Conservation (phyloP, 1,140 invertebrate species). For the Portunus trituberculatus region DNA sequence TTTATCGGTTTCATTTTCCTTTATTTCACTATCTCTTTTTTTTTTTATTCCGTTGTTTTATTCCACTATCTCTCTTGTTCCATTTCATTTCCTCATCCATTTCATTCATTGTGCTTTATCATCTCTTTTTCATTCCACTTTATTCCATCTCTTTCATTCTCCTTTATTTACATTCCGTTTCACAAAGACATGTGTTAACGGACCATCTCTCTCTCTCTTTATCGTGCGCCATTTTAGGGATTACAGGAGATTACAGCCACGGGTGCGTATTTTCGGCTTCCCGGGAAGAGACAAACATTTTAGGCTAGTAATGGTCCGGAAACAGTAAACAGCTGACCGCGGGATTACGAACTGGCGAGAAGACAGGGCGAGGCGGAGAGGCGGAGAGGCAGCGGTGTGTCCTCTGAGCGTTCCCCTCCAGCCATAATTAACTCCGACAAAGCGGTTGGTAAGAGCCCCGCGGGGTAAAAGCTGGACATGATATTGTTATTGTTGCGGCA, state of each 20-base stretch:
- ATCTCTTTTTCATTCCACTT: not conserved
- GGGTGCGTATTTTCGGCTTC: conserved; percentile 10
- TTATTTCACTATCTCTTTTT: not conserved
- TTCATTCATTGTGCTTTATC: not conserved
- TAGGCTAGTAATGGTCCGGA: not conserved
- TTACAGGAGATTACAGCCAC: not conserved
- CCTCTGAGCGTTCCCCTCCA: not conserved
- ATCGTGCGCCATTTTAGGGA: not conserved
- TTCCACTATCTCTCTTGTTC: not conserved
- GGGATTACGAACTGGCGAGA: not conserved
- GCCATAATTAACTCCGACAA: conserved; percentile 56
- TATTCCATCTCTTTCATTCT: not conserved
- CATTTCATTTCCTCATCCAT: not conserved
- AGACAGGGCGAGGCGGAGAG: not conserved
- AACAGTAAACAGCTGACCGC: not conserved
- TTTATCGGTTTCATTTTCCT: not conserved
- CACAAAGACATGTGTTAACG: too few species aligned
- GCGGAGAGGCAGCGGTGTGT: not conserved
- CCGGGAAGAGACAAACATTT: conserved; percentile 20
- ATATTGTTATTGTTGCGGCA: conserved; percentile 63
- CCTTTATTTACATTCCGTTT: not conserved
- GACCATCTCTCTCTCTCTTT: not conserved
- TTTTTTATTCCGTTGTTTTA: not conserved
- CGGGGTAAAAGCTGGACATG: conserved; percentile 34
- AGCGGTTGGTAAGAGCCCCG: conserved; percentile 47